Percentiles rank a stretch among this genome's conserved stretches.
These are phyloP conservation scores for Zosterops borbonicus DNA, from an alignment of 2,113 vertebrate genomes.

Conservation along the genomic window DNA sequence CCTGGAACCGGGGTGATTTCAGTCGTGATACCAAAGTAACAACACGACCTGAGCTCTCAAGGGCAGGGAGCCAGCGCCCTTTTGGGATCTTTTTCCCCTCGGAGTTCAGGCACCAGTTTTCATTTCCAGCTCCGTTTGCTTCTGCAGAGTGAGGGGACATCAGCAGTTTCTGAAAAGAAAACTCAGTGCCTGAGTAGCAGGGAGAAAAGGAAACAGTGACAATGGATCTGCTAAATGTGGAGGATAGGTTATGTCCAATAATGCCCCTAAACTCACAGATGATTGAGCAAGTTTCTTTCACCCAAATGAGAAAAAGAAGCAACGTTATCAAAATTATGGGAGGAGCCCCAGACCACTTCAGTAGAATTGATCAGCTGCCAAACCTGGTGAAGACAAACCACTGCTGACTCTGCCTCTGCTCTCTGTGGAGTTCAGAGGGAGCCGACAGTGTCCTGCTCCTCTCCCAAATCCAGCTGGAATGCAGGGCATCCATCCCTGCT, in stretches of 20 bases:
- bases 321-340: neutral
- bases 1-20: constrained; percentile 14
- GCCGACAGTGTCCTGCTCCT: neutral
- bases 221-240: neutral
- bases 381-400: neutral
- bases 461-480: accelerated
- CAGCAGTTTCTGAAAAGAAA: neutral
- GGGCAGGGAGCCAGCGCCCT: neutral
- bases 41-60: neutral
- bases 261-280: neutral
- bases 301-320: neutral
- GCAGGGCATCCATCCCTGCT: neutral
- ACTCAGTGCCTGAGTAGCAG: accelerated
- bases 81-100: neutral
- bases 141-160: neutral
- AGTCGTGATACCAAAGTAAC: neutral
- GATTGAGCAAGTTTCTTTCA: neutral
- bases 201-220: neutral
- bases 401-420: neutral
- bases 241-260: neutral
- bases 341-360: neutral
- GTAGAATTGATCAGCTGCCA: neutral
- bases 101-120: neutral
- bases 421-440: neutral
- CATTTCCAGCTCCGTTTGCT: neutral